Evolutionary conservation across 1,140 invertebrate species (phyloP), one percentile per base, ranked within the genome.

Genomic region (Metaphire vulgaris): DNA sequence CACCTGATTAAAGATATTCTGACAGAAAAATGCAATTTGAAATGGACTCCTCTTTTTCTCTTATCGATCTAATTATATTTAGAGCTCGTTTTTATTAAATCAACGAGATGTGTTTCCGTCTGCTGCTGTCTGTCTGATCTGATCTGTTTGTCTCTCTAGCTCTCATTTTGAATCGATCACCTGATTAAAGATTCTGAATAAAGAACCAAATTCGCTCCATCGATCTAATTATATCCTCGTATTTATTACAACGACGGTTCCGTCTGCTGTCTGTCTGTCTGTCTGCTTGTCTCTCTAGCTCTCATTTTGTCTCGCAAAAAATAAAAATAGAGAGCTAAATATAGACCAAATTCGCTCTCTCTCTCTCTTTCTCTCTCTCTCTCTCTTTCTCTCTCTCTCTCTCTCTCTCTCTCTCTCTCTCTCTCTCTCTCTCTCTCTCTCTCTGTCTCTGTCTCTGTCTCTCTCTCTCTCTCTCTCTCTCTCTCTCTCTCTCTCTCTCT

Each of bases 361-460:
- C 41, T 56, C 41, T 56, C 41, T 56, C 41, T 56, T 21, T 56
- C 41, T 56, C 41, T 56, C 41, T 56, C 41, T 56, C 41, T 56
- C 41, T 56, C 41, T 56, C 41, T 56, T 21, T 56, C 41, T 56
- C 41, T 56, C 41, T 56, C 41, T 56, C 41, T 56, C 41, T 56
- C 41, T 56, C 6, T 56, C 41, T 56, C 41, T 56, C 6, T 56
- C 41, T 56, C 41, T 56, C 6, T 21, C 41, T 56, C 41, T 56
- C 6, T 56, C 41, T 56, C 41, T 56, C 6, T 56, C 41, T 56
- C 41, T 56, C 6, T 56, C 41, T 56, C 41, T 56, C 6, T 56
- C 41, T 56, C 41, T 56, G 41, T 56, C 41, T 56, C 41, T 56
- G 41, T 56, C 41, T 56, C 41, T 56, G 41, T 56, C 41, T 56